Conservation (phyloP, 2,797 vertebrate genomes). For the Tokudaia tokunoshimensis region DNA sequence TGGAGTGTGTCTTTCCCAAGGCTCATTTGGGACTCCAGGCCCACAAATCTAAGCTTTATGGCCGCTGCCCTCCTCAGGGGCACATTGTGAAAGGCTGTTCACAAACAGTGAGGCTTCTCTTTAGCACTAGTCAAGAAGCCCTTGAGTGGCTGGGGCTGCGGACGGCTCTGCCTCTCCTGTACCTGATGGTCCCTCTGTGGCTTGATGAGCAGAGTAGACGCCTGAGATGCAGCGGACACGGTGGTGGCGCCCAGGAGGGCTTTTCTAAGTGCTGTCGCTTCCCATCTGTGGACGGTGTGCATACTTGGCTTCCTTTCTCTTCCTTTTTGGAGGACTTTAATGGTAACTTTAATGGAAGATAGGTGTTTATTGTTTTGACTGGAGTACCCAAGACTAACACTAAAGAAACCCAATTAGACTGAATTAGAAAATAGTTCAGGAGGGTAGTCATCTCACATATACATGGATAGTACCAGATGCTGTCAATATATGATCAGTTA, state of each 20-base stretch:
- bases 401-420: neutral
- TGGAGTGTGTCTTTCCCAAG: conserved; percentile 52
- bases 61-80: neutral
- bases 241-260: neutral
- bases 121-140: neutral
- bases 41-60: neutral
- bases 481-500: neutral
- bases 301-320: neutral
- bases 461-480: neutral
- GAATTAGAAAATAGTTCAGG: neutral
- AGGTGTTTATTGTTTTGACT: conserved; percentile 1
- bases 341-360: conserved; percentile 19
- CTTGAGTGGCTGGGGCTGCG: neutral
- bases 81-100: neutral
- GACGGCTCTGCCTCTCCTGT: neutral
- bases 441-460: neutral
- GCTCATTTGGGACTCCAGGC: neutral
- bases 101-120: conserved; percentile 6
- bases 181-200: neutral
- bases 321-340: conserved; percentile 34
- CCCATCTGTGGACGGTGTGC: neutral
- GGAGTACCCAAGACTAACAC: neutral
- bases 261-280: neutral
- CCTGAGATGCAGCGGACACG: neutral
- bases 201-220: neutral